Evolutionary conservation across 2,888 invertebrate genomes (phyloP).

Genomic region (Metalampra italica): DNA sequence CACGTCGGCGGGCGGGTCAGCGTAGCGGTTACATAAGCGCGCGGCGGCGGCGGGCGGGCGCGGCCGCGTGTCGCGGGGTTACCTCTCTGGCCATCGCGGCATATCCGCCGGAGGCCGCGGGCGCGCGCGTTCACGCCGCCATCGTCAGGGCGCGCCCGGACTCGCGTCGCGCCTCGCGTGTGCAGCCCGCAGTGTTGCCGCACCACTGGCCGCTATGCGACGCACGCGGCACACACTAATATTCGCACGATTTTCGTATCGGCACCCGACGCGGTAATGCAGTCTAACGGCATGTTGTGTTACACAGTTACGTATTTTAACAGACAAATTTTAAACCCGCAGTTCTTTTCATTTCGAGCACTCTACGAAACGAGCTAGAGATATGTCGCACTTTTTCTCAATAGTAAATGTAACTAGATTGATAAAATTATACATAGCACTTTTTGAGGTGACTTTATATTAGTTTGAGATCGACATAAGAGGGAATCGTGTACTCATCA

Average conservation of each 20-base stretch:
- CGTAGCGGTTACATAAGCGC: constrained; percentile 60
- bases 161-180: constrained; percentile 68
- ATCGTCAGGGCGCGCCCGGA: constrained; percentile 69
- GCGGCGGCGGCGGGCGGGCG: not conserved
- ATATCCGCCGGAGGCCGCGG: constrained; percentile 81
- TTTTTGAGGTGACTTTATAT: too few relatives aligned
- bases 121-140: constrained; percentile 77
- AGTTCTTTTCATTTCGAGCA: too few relatives aligned
- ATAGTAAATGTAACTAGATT: too few relatives aligned
- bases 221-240: not conserved
- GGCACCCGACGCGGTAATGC: not conserved
- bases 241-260: not conserved
- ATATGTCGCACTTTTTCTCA: too few relatives aligned
- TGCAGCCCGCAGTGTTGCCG: constrained; percentile 29
- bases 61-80: constrained; percentile 40
- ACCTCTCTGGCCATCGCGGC: constrained; percentile 87
- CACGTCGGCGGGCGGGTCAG: constrained; percentile 46
- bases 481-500: too few relatives aligned
- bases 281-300: not conserved
- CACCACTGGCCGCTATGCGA: constrained; percentile 34
- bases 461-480: too few relatives aligned
- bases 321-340: too few relatives aligned
- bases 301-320: too few relatives aligned
- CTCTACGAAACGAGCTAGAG: too few relatives aligned
- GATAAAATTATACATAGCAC: too few relatives aligned